Evolutionary conservation across 2,888 invertebrate species (phyloP), one percentile per base, ranked within the genome.

Genomic region (Plebejus anna): DNA sequence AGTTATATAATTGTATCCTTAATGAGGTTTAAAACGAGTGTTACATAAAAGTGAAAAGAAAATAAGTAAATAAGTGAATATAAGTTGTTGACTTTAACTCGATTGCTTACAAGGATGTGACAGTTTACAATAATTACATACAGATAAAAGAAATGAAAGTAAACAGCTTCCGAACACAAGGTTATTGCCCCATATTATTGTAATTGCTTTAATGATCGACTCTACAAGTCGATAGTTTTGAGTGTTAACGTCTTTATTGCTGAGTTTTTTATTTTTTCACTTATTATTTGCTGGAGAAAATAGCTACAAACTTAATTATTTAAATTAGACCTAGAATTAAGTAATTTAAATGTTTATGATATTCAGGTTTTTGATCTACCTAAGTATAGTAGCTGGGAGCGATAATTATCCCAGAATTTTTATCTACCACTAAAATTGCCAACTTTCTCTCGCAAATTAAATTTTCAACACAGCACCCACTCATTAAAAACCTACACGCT

Each of bases 101-200:
- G 22, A 47, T 72, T 4, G 28, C 47, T 47, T 51, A 72, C 72
- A 22, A 72, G 72, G 72, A 72, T 72, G 51, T 47, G 42, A 47
- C 72, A 72, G 28, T 42, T 51, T 73, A 72, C 22, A 32, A 13
- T 47, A 28, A 51, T 22, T 51, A 28, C 73, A 73, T 28, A 51
- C 73, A 28, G 73, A 51, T 73, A 73, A 73, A 73, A 73, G 28
- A 73, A 73, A 73, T 32, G 73, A 73, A 73, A 73, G 73, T 51
- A 73, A 66, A 73, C 73, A 73, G 51, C 51, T 28, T 73, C 51
- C 22, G 73, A 32, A 16, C 55, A 55, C 51, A 32, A 66, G 66
- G 66, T 47, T 73, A 73, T 51, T 73, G 47, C 47, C 73, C 73
- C 51, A 71, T 73, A 73, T 28, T 22, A 73, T 73, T 73, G 28